phyloP scores from a whole-genome alignment of 2,888 invertebrate genomes.

The Pherbina coryleti region DNA sequence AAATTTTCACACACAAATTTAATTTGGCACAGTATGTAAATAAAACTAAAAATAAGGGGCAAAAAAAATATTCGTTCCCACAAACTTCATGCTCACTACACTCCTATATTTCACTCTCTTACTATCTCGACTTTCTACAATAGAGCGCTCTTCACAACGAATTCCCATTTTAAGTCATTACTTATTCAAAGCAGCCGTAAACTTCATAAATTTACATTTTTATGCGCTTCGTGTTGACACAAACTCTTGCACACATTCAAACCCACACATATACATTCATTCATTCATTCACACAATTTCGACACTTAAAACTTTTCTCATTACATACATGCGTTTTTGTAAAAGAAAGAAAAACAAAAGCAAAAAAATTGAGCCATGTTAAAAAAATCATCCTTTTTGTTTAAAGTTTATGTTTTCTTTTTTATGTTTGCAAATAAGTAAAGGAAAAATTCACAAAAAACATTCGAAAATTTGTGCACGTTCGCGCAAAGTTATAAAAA shows the following conservation, averaged over 20 bases:
- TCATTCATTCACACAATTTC: background rate
- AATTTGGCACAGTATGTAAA: too few relatives aligned
- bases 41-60: too few relatives aligned
- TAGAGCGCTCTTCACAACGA: background rate
- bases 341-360: background rate
- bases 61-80: too few relatives aligned
- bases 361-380: too few relatives aligned
- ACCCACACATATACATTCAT: background rate
- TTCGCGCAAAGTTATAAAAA: slow-evolving; percentile 19
- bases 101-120: background rate
- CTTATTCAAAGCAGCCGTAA: background rate
- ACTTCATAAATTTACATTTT: background rate
- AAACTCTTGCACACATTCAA: background rate
- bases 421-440: slow-evolving; percentile 6
- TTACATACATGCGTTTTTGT: background rate
- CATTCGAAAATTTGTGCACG: slow-evolving; percentile 10
- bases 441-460: background rate
- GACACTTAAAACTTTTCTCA: slow-evolving; percentile 6
- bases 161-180: background rate
- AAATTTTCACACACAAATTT: too few relatives aligned
- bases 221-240: background rate
- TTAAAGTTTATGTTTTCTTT: slow-evolving; percentile 6
- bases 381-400: slow-evolving; percentile 11
- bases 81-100: too few relatives aligned
- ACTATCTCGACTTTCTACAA: background rate